phyloP scores from a whole-genome alignment of 1,140 invertebrate species.

The Drosophila pseudoobscura region DNA sequence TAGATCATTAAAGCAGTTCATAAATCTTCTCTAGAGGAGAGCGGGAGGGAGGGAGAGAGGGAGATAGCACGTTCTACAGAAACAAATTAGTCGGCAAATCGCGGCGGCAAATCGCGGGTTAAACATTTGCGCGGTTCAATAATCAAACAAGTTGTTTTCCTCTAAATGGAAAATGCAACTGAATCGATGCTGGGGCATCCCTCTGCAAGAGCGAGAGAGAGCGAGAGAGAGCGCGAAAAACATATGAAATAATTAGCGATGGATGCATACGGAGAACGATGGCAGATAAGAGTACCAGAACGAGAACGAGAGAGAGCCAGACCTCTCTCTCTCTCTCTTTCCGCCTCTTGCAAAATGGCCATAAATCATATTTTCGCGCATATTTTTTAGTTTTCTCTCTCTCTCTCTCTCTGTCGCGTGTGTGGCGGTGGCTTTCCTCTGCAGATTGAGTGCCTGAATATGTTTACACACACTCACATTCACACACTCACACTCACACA shows the following conservation, averaged over 20 bases:
- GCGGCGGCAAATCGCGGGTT: conserved; percentile 37
- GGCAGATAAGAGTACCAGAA: conserved; percentile 39
- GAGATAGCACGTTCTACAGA: conserved; percentile 51
- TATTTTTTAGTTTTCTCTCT: conserved; percentile 73
- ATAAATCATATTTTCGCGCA: conserved; percentile 79
- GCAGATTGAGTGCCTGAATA: conserved; percentile 55
- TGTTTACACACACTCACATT: conserved; percentile 36
- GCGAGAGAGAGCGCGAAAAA: conserved; percentile 30
- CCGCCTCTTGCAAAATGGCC: conserved; percentile 50
- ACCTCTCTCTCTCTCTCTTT: conserved; percentile 5
- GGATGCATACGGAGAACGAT: conserved; percentile 43
- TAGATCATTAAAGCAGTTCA: conserved; percentile 77
- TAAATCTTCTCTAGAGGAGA: conserved; percentile 52
- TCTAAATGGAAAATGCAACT: conserved; percentile 49
- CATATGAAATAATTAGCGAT: conserved; percentile 78
- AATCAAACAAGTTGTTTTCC: conserved; percentile 75
- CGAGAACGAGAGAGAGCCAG: neutral
- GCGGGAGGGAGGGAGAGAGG: neutral
- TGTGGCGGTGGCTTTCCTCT: neutral
- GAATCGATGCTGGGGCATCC: conserved; percentile 24
- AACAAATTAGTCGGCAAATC: conserved; percentile 65
- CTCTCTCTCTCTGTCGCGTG: conserved; percentile 18
- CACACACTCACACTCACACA: conserved; percentile 15
- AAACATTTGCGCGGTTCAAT: conserved; percentile 52
- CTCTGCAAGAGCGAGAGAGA: conserved; percentile 6